phyloP scores from a whole-genome alignment of 2,113 vertebrate species.

The Hypanus sabinus region DNA sequence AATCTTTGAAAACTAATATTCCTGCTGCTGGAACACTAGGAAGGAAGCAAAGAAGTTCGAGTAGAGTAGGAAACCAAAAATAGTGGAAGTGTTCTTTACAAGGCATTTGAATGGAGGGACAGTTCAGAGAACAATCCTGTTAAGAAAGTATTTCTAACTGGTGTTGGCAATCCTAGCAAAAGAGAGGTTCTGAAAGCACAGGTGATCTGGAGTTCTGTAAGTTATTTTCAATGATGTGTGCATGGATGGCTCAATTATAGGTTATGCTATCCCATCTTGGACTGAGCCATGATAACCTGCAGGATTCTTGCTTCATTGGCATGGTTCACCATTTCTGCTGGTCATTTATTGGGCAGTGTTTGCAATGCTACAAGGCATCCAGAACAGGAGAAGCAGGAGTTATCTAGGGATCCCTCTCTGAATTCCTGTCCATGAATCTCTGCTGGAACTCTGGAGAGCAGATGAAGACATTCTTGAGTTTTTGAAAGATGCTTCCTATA shows the following conservation, averaged over 20 bases:
- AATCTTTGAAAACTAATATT: not conserved
- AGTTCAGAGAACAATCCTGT: not conserved
- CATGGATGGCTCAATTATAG: not conserved
- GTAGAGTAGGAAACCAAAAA: constrained; percentile 7
- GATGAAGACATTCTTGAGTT: not conserved
- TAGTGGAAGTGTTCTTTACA: not conserved
- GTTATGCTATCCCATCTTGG: no score
- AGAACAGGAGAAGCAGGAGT: not conserved
- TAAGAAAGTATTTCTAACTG: not conserved
- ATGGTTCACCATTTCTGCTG: not conserved
- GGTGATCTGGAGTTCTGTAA: not conserved
- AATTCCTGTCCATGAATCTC: no score
- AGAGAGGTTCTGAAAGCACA: not conserved
- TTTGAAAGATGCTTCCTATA: not conserved
- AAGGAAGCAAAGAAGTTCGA: not conserved
- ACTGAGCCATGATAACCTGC: not conserved
- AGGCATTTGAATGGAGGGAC: constrained; percentile 21
- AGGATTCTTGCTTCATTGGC: not conserved
- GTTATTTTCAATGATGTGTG: not conserved
- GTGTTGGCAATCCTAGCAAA: not conserved
- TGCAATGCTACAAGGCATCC: not conserved
- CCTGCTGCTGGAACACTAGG: not conserved
- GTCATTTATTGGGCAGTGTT: not conserved
- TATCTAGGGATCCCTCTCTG: not conserved
- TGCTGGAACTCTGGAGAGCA: not conserved